Percentiles rank a stretch among this genome's conserved stretches.
These are phyloP conservation scores for Nomada fucata DNA, from an alignment of 2,888 invertebrate genomes.

Conservation along the genomic window DNA sequence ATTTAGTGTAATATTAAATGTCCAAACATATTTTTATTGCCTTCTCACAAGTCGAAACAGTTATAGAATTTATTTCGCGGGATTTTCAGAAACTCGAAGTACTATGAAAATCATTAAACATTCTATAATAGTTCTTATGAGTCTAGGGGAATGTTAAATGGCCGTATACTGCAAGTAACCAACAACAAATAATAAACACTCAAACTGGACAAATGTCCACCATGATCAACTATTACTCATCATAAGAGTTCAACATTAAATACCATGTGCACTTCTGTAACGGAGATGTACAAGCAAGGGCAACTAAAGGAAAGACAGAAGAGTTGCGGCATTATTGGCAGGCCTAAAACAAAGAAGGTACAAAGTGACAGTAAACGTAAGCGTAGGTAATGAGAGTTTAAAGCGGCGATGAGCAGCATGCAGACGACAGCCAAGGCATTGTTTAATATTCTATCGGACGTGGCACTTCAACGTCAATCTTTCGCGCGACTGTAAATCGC, in stretches of 20 bases:
- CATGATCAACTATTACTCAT: not conserved
- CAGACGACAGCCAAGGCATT: constrained; percentile 47
- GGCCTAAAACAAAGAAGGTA: constrained; percentile 12
- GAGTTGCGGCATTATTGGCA: constrained; percentile 12
- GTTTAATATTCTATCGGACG: constrained; percentile 75
- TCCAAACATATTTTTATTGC: too few species aligned
- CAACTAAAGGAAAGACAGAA: constrained; percentile 8
- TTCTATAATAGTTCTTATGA: not conserved
- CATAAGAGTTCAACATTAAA: too few species aligned
- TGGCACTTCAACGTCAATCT: constrained; percentile 65
- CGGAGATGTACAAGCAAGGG: not conserved
- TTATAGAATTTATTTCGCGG: too few species aligned
- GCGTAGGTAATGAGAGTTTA: constrained; percentile 39
- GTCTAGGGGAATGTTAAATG: too few species aligned
- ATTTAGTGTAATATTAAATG: too few species aligned
- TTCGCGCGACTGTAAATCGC: constrained; percentile 73
- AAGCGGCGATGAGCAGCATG: constrained; percentile 53
- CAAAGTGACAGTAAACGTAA: not conserved
- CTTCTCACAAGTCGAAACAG: too few species aligned
- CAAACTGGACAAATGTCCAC: too few species aligned
- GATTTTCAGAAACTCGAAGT: too few species aligned
- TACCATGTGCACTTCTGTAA: too few species aligned
- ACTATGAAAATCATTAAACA: not conserved
- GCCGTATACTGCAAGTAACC: too few species aligned
- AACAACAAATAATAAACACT: too few species aligned